Evolutionary conservation across 2,113 vertebrate species (phyloP).

Genomic region (Ameiurus melas): DNA sequence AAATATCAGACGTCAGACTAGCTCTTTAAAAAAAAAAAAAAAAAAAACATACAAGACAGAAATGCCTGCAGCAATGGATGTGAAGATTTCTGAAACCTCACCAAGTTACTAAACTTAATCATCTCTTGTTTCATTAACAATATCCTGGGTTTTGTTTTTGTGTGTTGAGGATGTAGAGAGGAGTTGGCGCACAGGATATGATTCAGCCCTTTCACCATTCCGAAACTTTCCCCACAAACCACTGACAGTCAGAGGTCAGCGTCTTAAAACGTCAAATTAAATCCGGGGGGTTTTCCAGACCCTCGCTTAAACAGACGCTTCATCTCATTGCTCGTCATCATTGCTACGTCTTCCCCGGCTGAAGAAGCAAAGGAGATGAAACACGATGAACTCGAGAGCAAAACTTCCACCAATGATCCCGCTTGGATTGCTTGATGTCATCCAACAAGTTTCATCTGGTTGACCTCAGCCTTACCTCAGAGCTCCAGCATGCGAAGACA

Average conservation of each 20-base stretch:
- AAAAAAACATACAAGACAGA: neutral
- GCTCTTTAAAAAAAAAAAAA: neutral
- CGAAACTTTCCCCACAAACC: neutral
- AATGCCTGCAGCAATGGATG: neutral
- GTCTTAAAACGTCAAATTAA: conserved; percentile 4
- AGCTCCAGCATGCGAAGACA: conserved; percentile 32
- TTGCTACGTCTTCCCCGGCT: neutral
- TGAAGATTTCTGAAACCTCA: neutral
- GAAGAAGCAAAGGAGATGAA: neutral
- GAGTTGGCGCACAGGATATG: conserved; percentile 21
- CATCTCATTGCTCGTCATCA: neutral
- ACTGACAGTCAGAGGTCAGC: conserved; percentile 7
- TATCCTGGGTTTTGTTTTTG: neutral
- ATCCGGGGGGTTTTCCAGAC: conserved; percentile 25
- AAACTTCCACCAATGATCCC: neutral
- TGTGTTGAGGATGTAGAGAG: neutral
- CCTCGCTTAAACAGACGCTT: neutral
- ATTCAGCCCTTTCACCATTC: conserved; percentile 29
- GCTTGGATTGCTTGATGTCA: neutral
- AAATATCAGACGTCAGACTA: neutral
- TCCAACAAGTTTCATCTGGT: neutral
- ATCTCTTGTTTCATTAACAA: neutral
- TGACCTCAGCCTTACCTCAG: conserved; percentile 18
- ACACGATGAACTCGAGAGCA: neutral
- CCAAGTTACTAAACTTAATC: neutral